A percentile compares a stretch with the other conserved stretches of the same genome.
These are phyloP conservation scores for Subacronicta megacephala DNA, from an alignment of 2,888 invertebrate species.

Conservation along the genomic window DNA sequence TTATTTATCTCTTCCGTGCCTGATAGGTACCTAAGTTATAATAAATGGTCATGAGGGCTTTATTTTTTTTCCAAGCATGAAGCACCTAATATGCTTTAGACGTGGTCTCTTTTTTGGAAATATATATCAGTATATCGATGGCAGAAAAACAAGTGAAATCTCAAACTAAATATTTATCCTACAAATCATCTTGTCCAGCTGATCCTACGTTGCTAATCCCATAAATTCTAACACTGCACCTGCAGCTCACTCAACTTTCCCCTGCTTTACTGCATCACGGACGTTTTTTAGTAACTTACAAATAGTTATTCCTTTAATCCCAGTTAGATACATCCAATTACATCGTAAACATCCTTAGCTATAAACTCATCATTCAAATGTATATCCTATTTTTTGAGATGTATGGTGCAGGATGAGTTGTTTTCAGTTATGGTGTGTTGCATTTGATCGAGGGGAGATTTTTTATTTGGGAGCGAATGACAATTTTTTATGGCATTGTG, in stretches of 20 bases:
- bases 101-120: too few species aligned
- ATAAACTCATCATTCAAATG: constrained; percentile 28
- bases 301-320: constrained; percentile 89
- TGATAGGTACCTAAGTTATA: too few species aligned
- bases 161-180: constrained; percentile 10
- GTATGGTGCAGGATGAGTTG: constrained; percentile 58
- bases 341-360: constrained; percentile 74
- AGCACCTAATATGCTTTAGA: too few species aligned
- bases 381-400: constrained; percentile 1
- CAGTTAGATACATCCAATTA: constrained; percentile 87
- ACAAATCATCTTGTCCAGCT: constrained; percentile 48
- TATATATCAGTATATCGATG: too few species aligned
- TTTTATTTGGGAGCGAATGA: constrained; percentile 76
- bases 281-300: constrained; percentile 85
- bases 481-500: constrained; percentile 86
- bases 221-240: constrained; percentile 78
- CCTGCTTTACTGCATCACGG: constrained; percentile 64
- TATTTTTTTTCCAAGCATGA: too few species aligned
- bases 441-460: constrained; percentile 69
- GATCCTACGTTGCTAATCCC: constrained; percentile 67
- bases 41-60: too few species aligned
- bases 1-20: too few species aligned
- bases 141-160: not conserved
- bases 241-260: constrained; percentile 76
- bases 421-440: constrained; percentile 48